These are phyloP conservation scores for Harpalus rufipes DNA, from an alignment of 2,888 invertebrate species.

Conservation along the genomic window DNA sequence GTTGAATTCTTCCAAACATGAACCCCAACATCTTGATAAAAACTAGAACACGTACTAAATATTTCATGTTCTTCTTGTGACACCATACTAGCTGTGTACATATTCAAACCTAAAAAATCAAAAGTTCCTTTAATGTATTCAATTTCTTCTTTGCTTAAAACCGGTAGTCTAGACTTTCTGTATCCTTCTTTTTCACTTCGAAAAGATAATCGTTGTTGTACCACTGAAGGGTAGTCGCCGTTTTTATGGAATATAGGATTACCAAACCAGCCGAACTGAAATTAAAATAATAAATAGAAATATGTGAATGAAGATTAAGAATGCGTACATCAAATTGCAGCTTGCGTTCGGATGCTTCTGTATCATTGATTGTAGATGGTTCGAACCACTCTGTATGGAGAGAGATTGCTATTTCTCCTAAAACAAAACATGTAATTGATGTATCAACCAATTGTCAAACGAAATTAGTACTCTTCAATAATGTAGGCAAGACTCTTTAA, in stretches of 20 bases:
- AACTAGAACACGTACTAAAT: neutral
- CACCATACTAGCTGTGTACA: slow-evolving; percentile 75
- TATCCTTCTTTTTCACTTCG: slow-evolving; percentile 80
- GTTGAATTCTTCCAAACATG: slow-evolving; percentile 75
- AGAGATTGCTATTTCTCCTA: slow-evolving; percentile 80
- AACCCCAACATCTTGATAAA: slow-evolving; percentile 74
- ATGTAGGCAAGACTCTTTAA: too few species aligned
- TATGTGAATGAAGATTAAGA: neutral
- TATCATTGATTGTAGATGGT: slow-evolving; percentile 78
- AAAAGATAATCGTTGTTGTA: slow-evolving; percentile 79
- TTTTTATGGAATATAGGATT: slow-evolving; percentile 79
- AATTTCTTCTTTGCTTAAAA: slow-evolving; percentile 79
- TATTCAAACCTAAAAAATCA: slow-evolving; percentile 79
- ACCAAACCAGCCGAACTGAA: slow-evolving; percentile 78
- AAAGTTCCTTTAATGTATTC: slow-evolving; percentile 75
- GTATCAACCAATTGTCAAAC: too few species aligned
- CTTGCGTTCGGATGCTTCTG: slow-evolving; percentile 81
- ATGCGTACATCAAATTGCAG: slow-evolving; percentile 78
- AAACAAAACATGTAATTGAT: neutral
- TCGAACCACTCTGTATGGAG: slow-evolving; percentile 79
- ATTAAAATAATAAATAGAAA: slow-evolving; percentile 66
- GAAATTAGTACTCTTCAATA: too few species aligned
- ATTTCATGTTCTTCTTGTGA: slow-evolving; percentile 7
- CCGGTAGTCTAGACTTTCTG: slow-evolving; percentile 77
- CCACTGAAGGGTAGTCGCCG: slow-evolving; percentile 81